Conservation (phyloP, 2,113 vertebrate genomes). For the Sardina pilchardus region DNA sequence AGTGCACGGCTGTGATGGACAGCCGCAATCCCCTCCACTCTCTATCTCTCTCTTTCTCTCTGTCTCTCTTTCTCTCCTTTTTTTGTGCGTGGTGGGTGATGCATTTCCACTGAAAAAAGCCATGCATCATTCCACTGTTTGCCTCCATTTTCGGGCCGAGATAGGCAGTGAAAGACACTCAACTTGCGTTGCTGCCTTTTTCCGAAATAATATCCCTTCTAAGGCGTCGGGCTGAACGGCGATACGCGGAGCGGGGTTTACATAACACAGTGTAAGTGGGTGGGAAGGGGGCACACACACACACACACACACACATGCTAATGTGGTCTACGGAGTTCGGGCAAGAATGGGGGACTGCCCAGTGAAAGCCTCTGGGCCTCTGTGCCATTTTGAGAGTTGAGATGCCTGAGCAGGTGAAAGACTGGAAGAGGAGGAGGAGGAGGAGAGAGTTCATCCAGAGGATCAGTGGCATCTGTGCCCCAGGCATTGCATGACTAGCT, state of each 20-base stretch:
- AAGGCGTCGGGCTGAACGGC: not conserved
- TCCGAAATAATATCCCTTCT: not conserved
- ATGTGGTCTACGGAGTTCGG: not conserved
- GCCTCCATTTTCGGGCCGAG: not conserved
- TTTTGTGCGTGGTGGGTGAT: not conserved
- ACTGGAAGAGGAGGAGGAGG: not conserved
- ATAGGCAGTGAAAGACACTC: not conserved
- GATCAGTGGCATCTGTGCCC: not conserved
- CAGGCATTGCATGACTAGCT: not conserved
- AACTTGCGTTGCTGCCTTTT: not conserved
- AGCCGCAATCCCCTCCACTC: not conserved
- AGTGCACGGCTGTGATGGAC: not conserved
- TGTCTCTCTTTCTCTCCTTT: not conserved
- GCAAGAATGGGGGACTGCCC: not conserved
- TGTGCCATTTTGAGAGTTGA: not conserved
- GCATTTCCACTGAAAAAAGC: not conserved
- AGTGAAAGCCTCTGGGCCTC: not conserved
- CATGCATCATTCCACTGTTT: slow-evolving; percentile 5
- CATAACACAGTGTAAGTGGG: not conserved
- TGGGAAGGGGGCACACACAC: not conserved
- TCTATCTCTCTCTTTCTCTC: not conserved
- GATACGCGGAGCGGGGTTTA: not conserved
- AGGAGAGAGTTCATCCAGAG: not conserved
- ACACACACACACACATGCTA: not conserved
- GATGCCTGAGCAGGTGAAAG: not conserved